Percentiles rank a stretch among this genome's conserved stretches.
Evolutionary conservation across 30 jellyfish, hydroid and myxozoan species (phyloP).

Genomic region (Turritopsis rubra): DNA sequence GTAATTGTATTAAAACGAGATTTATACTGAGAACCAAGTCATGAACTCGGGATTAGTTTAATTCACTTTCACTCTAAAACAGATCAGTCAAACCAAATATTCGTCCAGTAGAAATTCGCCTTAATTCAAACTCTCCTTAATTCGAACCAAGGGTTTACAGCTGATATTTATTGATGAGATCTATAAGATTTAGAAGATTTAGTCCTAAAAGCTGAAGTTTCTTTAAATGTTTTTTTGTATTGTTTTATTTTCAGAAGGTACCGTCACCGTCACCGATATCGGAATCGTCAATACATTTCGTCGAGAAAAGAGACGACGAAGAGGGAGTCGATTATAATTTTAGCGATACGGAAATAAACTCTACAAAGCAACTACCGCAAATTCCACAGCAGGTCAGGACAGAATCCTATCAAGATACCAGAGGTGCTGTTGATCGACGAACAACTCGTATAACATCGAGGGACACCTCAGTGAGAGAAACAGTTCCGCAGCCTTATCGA

Average conservation of each 20-base stretch:
- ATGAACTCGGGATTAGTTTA: too few relatives aligned
- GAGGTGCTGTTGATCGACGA: background rate
- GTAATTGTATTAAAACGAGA: too few relatives aligned
- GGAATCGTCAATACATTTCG: constrained; percentile 4
- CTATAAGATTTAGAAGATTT: too few relatives aligned
- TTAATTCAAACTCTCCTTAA: too few relatives aligned
- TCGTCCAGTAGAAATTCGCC: too few relatives aligned
- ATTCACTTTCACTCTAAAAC: too few relatives aligned
- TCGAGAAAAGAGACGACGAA: background rate
- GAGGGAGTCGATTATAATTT: constrained; percentile 2
- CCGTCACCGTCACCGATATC: background rate
- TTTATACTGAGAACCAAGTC: too few relatives aligned
- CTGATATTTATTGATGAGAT: too few relatives aligned
- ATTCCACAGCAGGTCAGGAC: background rate
- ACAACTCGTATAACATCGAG: background rate
- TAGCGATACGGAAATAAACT: background rate
- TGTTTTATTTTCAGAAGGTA: background rate
- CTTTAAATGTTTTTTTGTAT: too few relatives aligned
- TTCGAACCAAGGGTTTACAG: too few relatives aligned
- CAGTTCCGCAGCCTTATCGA: background rate
- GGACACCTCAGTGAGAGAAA: background rate
- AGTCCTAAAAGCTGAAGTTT: too few relatives aligned
- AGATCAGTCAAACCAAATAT: too few relatives aligned
- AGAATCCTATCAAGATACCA: background rate
- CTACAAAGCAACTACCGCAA: background rate